Conservation (phyloP, 2,797 vertebrate species). For the Antennarius maculatus region DNA sequence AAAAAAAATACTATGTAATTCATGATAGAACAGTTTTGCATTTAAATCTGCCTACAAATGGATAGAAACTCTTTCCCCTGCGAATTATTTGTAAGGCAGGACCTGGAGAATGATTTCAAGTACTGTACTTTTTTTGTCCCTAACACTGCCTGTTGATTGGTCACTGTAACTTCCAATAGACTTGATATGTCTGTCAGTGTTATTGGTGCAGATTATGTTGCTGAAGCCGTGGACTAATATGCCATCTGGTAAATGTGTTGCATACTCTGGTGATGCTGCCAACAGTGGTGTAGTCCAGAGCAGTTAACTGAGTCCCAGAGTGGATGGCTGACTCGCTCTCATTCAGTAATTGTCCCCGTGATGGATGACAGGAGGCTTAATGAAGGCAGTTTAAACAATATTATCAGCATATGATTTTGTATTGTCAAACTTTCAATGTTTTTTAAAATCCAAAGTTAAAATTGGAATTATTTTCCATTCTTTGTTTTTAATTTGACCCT, state of each 20-base stretch:
- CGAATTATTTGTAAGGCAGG: slow-evolving; percentile 32
- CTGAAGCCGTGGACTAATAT: neutral
- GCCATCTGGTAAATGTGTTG: slow-evolving; percentile 13
- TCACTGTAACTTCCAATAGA: slow-evolving; percentile 7
- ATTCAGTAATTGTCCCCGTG: neutral
- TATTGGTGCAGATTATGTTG: slow-evolving; percentile 3
- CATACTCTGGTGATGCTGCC: slow-evolving; percentile 2
- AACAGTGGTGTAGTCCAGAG: neutral
- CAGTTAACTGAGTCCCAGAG: neutral
- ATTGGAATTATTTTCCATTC: no score
- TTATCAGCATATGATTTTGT: no score
- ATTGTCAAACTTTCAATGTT: no score
- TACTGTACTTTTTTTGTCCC: slow-evolving; percentile 1
- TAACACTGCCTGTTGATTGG: slow-evolving; percentile 6
- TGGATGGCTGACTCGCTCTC: neutral
- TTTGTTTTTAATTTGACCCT: no score
- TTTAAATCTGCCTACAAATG: slow-evolving; percentile 51
- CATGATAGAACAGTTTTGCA: slow-evolving; percentile 54
- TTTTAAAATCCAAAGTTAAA: no score
- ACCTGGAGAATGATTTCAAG: neutral
- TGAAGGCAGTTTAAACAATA: neutral
- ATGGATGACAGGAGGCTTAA: neutral
- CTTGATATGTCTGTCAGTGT: slow-evolving; percentile 4
- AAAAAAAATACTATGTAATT: slow-evolving; percentile 48
- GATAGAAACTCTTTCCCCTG: slow-evolving; percentile 27